Conservation (phyloP, 2,797 vertebrate genomes). For the Dallia pectoralis region DNA sequence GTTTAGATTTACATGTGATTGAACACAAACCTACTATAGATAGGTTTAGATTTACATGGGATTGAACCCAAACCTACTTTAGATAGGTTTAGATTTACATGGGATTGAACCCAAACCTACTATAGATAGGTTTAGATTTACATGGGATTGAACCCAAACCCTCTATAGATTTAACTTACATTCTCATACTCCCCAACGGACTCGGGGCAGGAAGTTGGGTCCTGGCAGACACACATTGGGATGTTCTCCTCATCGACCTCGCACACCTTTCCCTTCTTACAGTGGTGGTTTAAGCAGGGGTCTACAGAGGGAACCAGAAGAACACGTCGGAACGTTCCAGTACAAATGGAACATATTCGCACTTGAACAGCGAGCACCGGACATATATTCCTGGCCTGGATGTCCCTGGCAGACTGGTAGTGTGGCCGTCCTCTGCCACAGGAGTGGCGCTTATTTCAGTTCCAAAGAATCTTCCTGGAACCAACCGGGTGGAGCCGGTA, state of each 20-base stretch:
- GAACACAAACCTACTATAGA: too few species aligned
- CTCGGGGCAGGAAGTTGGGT: slow-evolving; percentile 86
- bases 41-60: too few species aligned
- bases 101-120: too few species aligned
- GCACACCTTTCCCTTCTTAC: slow-evolving; percentile 98
- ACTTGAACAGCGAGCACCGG: neutral
- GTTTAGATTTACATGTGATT: too few species aligned
- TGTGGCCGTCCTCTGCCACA: slow-evolving; percentile 26
- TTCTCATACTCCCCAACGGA: slow-evolving; percentile 88
- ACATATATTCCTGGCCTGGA: slow-evolving; percentile 20
- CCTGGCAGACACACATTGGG: slow-evolving; percentile 97
- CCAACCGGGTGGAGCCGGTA: slow-evolving; percentile 45
- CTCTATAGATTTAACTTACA: slow-evolving; percentile 71
- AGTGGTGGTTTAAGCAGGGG: slow-evolving; percentile 93
- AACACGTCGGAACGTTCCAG: slow-evolving; percentile 8
- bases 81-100: too few species aligned
- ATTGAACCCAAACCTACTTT: too few species aligned
- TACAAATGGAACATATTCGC: neutral
- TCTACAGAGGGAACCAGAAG: slow-evolving; percentile 69
- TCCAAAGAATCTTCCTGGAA: slow-evolving; percentile 41
- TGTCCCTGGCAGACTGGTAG: neutral
- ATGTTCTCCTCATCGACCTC: slow-evolving; percentile 92
- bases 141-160: neutral
- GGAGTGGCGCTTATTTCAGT: slow-evolving; percentile 11
- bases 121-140: too few species aligned